phyloP scores from a whole-genome alignment of 1,140 invertebrate species.

The Drosophila sulfurigaster region DNA sequence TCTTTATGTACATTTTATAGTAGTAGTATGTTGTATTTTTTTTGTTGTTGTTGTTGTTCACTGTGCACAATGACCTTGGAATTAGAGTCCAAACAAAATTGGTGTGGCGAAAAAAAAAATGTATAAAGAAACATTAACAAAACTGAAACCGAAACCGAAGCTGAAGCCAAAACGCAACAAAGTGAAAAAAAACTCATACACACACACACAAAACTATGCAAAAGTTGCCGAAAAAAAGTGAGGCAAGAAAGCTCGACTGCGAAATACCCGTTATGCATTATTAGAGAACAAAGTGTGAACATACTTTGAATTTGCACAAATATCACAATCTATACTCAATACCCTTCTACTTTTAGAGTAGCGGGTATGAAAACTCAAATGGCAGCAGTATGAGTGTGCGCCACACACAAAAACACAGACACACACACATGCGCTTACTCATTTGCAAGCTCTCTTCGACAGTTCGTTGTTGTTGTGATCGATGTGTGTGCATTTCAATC shows the following conservation, averaged over 20 bases:
- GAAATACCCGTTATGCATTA: not conserved
- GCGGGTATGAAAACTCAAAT: not conserved
- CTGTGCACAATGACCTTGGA: slow-evolving; percentile 68
- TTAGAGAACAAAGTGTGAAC: too few species aligned
- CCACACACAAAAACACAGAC: not conserved
- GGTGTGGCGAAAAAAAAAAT: slow-evolving; percentile 32
- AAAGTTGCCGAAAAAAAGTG: slow-evolving; percentile 10
- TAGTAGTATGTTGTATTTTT: slow-evolving; percentile 26
- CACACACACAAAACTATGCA: not conserved
- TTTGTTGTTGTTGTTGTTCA: slow-evolving; percentile 28
- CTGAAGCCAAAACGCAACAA: slow-evolving; percentile 49
- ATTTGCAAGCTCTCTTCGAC: not conserved
- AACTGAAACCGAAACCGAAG: slow-evolving; percentile 55
- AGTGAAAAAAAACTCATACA: slow-evolving; percentile 21
- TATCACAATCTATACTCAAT: too few species aligned
- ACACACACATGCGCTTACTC: slow-evolving; percentile 2
- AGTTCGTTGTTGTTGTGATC: slow-evolving; percentile 1
- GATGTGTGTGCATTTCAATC: slow-evolving; percentile 9
- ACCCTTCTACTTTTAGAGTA: too few species aligned
- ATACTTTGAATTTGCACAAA: too few species aligned
- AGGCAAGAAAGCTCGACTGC: too few species aligned
- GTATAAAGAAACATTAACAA: slow-evolving; percentile 35
- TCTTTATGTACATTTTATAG: slow-evolving; percentile 15
- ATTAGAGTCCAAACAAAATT: slow-evolving; percentile 64
- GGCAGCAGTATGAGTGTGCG: not conserved